Evolutionary conservation across 1,140 invertebrate species (phyloP).

Genomic region (Polyergus mexicanus): DNA sequence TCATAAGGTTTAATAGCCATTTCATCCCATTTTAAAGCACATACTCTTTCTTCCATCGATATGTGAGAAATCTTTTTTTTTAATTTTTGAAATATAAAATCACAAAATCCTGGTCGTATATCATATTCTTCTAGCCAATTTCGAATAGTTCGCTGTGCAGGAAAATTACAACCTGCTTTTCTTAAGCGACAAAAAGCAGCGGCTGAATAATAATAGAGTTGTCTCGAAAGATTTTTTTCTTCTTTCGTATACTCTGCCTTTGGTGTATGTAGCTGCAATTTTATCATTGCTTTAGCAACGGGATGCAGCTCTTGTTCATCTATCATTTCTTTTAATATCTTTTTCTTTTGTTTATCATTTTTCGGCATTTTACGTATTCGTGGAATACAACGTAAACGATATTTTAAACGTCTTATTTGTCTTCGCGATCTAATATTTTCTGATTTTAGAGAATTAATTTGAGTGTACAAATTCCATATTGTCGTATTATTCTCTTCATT

Average conservation of each 20-base stretch:
- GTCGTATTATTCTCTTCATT: neutral
- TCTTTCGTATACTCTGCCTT: too few species aligned
- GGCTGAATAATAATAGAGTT: too few species aligned
- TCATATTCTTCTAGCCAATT: neutral
- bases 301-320: conserved; percentile 10
- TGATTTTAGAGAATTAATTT: neutral
- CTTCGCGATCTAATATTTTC: neutral
- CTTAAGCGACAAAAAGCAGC: too few species aligned
- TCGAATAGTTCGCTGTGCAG: too few species aligned
- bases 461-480: neutral
- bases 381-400: neutral
- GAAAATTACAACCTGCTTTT: too few species aligned
- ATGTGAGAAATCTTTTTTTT: neutral
- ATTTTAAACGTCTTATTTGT: neutral
- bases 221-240: too few species aligned
- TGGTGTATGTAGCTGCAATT: too few species aligned
- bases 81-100: neutral
- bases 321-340: neutral
- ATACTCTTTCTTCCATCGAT: neutral
- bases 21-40: neutral
- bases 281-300: conserved; percentile 12
- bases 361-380: neutral
- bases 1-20: neutral
- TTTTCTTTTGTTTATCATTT: neutral
- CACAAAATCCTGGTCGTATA: neutral